phyloP scores from a whole-genome alignment of 2,113 vertebrate genomes.

The Sprattus sprattus region DNA sequence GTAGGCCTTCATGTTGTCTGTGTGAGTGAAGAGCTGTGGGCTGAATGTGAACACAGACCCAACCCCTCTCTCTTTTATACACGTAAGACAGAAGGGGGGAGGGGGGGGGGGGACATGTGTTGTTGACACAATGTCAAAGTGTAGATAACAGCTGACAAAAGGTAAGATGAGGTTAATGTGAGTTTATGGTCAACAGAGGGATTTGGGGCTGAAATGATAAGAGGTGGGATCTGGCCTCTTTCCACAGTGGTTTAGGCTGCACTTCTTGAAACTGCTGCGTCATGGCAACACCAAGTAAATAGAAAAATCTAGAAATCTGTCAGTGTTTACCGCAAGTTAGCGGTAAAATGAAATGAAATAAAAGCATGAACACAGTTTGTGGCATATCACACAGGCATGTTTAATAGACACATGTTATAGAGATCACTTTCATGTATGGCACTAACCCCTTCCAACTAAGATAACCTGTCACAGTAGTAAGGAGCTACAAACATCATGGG shows the following conservation, averaged over 20 bases:
- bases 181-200: not conserved
- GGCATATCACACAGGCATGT: too few species aligned
- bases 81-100: not conserved
- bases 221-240: not conserved
- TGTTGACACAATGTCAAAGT: not conserved
- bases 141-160: conserved; percentile 11
- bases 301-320: not conserved
- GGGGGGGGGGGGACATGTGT: not conserved
- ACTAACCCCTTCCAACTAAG: not conserved
- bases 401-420: too few species aligned
- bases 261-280: not conserved
- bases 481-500: too few species aligned
- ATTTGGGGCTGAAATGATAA: not conserved
- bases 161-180: conserved; percentile 8
- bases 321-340: not conserved
- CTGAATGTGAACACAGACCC: not conserved
- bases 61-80: conserved; percentile 35
- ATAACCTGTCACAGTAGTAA: not conserved
- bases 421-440: too few species aligned
- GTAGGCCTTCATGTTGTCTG: conserved; percentile 46
- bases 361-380: not conserved
- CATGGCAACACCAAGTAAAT: not conserved
- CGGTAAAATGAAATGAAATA: not conserved
- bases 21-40: not conserved
- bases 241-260: not conserved